Base-by-base conservation (phyloP, 2,113 vertebrate species). In the Hymenochirus boettgeri region DNA sequence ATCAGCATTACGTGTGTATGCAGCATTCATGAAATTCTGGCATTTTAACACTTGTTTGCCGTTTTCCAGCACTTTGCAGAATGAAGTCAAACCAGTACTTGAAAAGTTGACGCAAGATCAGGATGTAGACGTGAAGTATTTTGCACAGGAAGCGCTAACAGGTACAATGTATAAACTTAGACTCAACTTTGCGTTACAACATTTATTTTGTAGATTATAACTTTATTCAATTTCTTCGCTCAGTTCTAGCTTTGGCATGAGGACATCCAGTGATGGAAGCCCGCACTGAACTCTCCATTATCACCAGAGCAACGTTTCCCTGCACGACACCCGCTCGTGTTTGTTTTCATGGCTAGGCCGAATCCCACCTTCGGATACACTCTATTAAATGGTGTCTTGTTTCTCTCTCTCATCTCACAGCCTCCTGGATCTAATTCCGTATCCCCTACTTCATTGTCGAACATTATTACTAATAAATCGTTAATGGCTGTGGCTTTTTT, bases 111-210 rank as follows among this genome's bases (percentile, higher is more conserved):
- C 80, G 13, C 82, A 80, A 60, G 84, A 86, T 57, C 81, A 84
- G 57, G 83, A 86, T 11, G 80, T 85, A 23, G 84, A 86, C 1
- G 84, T 86, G 70, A 86, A 86, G 51, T 86, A 85, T 60, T 85
- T 86, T 5, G 84, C 84, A 62, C 84, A 85, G 80, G 84, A 86
- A 72, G 83, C 84, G 1, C 75, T 85, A 29, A 78, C 74, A 19
- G 83, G 84, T 86, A 39, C 61, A n/a, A n/a, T n/a, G n/a, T 35
- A 6, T 12, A 12, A n/a, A n/a, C n/a, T n/a, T 15, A n/a, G 42
- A n/a, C 5, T 2, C 7, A 37, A 37, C 8, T 8, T 37, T 37
- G 33, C 33, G 8, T 37, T 8, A 8, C 8, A 8, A 8, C 33
- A 8, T 8, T 37, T 8, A 37, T 8, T 8, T 37, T 37, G 7